phyloP scores from a whole-genome alignment of 2,888 invertebrate species.

The Caenorhabditis sp. region DNA sequence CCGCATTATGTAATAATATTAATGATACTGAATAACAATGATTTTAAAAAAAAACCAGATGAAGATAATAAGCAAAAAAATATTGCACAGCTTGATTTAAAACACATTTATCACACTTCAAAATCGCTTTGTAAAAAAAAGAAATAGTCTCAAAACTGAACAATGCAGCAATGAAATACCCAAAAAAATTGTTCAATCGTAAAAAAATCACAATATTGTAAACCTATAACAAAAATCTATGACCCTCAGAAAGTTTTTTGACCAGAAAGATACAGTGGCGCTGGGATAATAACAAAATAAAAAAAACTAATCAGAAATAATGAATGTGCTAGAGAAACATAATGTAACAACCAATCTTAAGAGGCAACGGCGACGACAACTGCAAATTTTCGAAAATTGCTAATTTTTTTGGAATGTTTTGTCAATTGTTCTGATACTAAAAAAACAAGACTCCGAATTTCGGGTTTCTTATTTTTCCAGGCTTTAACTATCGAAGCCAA shows the following conservation, averaged over 20 bases:
- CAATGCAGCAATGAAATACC: conserved; percentile 1
- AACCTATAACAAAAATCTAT: conserved; percentile 28
- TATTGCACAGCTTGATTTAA: neutral
- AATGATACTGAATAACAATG: neutral
- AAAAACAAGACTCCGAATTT: too few relatives aligned
- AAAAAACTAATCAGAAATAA: neutral
- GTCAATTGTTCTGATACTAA: too few relatives aligned
- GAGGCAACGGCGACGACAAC: too few relatives aligned
- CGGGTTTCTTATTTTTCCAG: too few relatives aligned
- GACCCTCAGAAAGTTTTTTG: conserved; percentile 50
- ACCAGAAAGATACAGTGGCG: conserved; percentile 54
- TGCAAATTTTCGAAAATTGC: too few relatives aligned
- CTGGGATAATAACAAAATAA: conserved; percentile 13
- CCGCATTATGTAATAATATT: too few relatives aligned
- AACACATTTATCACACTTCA: neutral
- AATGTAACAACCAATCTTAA: too few relatives aligned
- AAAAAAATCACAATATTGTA: conserved; percentile 24
- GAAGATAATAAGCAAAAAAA: too few relatives aligned
- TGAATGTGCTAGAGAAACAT: too few relatives aligned
- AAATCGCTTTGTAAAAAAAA: neutral
- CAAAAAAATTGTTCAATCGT: conserved; percentile 27
- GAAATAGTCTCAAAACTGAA: neutral
- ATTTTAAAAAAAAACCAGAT: too few relatives aligned
- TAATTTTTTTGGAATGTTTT: too few relatives aligned
- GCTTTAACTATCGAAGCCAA: too few relatives aligned